Evolutionary conservation across 2,797 vertebrate species (phyloP).

Genomic region (Atherinosoma microstoma): DNA sequence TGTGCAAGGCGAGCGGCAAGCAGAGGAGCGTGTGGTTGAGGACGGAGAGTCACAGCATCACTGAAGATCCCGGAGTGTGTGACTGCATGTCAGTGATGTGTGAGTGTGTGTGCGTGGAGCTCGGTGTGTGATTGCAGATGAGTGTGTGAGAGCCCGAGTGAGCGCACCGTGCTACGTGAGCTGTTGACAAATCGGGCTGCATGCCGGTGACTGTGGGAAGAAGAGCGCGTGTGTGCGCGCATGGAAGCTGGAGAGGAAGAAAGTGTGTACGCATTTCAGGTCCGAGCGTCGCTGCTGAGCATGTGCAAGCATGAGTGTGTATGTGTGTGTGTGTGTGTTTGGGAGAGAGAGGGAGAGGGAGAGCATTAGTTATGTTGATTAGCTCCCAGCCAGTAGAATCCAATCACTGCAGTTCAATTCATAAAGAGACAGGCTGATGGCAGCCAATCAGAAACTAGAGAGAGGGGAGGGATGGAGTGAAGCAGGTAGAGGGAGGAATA

Average conservation of each 20-base stretch:
- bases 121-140: constrained; percentile 58
- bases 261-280: constrained; percentile 43
- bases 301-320: constrained; percentile 22
- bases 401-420: constrained; percentile 72
- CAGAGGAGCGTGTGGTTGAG: constrained; percentile 26
- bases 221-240: constrained; percentile 24
- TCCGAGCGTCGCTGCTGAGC: constrained; percentile 38
- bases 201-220: constrained; percentile 24
- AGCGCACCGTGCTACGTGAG: constrained; percentile 40
- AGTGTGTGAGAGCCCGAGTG: constrained; percentile 3
- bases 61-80: constrained; percentile 43
- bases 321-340: constrained; percentile 17
- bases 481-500: constrained; percentile 31
- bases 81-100: constrained; percentile 35
- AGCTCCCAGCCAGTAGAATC: constrained; percentile 69
- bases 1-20: constrained; percentile 18
- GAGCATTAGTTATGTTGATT: constrained; percentile 64
- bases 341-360: constrained; percentile 48
- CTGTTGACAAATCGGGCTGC: constrained; percentile 53
- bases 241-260: constrained; percentile 44
- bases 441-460: constrained; percentile 57
- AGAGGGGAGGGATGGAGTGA: constrained; percentile 22
- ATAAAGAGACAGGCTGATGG: constrained; percentile 70
- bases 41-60: constrained; percentile 53
- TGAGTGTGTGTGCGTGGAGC: constrained; percentile 38